phyloP scores from a whole-genome alignment of 2,797 vertebrate species.

The Triplophysa bombifrons region DNA sequence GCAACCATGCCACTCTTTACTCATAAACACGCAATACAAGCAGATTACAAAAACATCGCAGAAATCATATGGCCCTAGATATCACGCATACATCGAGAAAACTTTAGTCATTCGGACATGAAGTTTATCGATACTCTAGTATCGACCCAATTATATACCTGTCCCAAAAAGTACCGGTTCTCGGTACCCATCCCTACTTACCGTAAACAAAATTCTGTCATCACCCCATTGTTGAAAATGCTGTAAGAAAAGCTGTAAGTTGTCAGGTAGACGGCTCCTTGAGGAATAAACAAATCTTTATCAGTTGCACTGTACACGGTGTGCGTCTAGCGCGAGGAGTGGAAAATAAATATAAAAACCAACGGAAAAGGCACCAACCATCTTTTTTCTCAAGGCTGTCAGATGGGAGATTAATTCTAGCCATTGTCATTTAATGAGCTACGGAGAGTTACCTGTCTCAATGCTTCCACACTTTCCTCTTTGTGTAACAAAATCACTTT shows the following conservation, averaged over 20 bases:
- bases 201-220: slow-evolving; percentile 27
- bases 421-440: slow-evolving; percentile 75
- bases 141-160: too few relatives aligned
- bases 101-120: too few relatives aligned
- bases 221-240: neutral
- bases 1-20: too few relatives aligned
- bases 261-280: slow-evolving; percentile 23
- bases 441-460: slow-evolving; percentile 69
- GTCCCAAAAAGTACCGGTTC: too few relatives aligned
- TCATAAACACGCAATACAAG: too few relatives aligned
- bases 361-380: slow-evolving; percentile 39
- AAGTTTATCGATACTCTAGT: too few relatives aligned
- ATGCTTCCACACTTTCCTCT: slow-evolving; percentile 69
- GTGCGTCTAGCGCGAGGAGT: slow-evolving; percentile 21
- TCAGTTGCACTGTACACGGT: neutral
- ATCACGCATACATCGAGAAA: too few relatives aligned
- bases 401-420: slow-evolving; percentile 71
- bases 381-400: slow-evolving; percentile 69
- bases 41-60: too few relatives aligned
- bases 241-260: neutral
- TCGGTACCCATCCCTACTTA: too few relatives aligned
- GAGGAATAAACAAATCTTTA: slow-evolving; percentile 56
- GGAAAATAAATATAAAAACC: slow-evolving; percentile 36
- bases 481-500: slow-evolving; percentile 64
- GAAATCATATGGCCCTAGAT: too few relatives aligned